Evolutionary conservation across 1,140 invertebrate species (phyloP).

Genomic region (Papilio dardanus): DNA sequence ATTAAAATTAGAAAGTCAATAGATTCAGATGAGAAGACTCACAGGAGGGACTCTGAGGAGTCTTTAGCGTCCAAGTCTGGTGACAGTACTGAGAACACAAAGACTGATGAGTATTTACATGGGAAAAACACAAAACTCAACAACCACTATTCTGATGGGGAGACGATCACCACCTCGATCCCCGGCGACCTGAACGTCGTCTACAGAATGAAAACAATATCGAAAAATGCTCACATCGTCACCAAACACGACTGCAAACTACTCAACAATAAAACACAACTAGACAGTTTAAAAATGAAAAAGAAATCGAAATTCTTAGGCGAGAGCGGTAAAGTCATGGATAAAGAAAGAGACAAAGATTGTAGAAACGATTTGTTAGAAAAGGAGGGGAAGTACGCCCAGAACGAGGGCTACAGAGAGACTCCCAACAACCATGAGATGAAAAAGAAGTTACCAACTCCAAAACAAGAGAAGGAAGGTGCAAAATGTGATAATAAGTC

Average conservation of each 20-base stretch:
- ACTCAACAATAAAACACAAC: slow-evolving; percentile 68
- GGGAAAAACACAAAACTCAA: slow-evolving; percentile 72
- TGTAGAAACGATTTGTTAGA: slow-evolving; percentile 73
- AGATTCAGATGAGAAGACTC: slow-evolving; percentile 75
- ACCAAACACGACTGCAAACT: slow-evolving; percentile 76
- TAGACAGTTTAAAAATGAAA: slow-evolving; percentile 71
- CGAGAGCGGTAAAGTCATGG: slow-evolving; percentile 58
- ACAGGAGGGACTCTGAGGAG: slow-evolving; percentile 72
- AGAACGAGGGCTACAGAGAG: slow-evolving; percentile 81
- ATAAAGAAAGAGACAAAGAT: slow-evolving; percentile 72
- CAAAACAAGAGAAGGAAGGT: slow-evolving; percentile 61
- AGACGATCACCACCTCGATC: slow-evolving; percentile 66
- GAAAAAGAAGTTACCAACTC: slow-evolving; percentile 73
- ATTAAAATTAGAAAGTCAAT: slow-evolving; percentile 76
- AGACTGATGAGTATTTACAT: slow-evolving; percentile 77
- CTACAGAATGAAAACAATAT: slow-evolving; percentile 78
- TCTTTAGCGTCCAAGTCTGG: slow-evolving; percentile 62
- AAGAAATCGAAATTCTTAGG: slow-evolving; percentile 72
- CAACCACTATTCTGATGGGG: slow-evolving; percentile 68
- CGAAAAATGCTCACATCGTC: slow-evolving; percentile 79
- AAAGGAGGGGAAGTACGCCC: slow-evolving; percentile 78
- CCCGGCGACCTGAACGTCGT: slow-evolving; percentile 71
- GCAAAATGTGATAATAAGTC: slow-evolving; percentile 75
- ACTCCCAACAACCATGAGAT: slow-evolving; percentile 67
- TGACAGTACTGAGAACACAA: slow-evolving; percentile 67